Percentiles rank a stretch among this genome's conserved stretches.
Conservation (phyloP, 2,888 invertebrate species). For the Poecilus cupreus region DNA sequence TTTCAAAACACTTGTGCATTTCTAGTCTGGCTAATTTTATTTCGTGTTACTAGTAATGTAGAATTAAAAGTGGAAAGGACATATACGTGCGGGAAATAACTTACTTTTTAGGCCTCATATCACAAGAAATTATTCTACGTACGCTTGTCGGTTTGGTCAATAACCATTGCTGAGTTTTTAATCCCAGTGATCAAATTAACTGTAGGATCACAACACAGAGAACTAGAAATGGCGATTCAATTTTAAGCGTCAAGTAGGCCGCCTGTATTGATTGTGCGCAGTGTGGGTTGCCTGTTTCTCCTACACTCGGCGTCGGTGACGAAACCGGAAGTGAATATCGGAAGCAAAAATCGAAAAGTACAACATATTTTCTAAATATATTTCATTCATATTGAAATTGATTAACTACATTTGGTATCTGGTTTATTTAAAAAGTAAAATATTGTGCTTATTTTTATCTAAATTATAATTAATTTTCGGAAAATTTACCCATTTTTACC, state of each 20-base stretch:
- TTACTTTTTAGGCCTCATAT: slow-evolving; percentile 68
- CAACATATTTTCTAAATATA: neutral
- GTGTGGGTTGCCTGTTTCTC: slow-evolving; percentile 61
- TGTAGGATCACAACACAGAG: slow-evolving; percentile 47
- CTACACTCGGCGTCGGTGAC: slow-evolving; percentile 14
- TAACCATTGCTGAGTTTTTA: slow-evolving; percentile 38
- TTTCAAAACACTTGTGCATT: slow-evolving; percentile 7
- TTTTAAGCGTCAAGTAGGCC: slow-evolving; percentile 63
- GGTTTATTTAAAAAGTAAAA: too few relatives aligned
- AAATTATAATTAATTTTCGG: too few relatives aligned
- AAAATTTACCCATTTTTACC: too few relatives aligned
- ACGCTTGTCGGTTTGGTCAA: slow-evolving; percentile 45
- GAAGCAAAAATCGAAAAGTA: slow-evolving; percentile 10
- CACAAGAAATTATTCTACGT: slow-evolving; percentile 61
- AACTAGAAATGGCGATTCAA: slow-evolving; percentile 57
- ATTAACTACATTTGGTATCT: neutral
- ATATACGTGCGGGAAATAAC: slow-evolving; percentile 60
- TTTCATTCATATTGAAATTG: neutral
- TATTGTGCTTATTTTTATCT: too few relatives aligned
- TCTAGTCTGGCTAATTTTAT: neutral
- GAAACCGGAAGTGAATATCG: slow-evolving; percentile 27
- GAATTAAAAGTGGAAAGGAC: slow-evolving; percentile 34
- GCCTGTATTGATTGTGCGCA: slow-evolving; percentile 70
- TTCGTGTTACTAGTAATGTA: slow-evolving; percentile 19
- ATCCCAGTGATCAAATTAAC: slow-evolving; percentile 11